Evolutionary conservation across 2,888 invertebrate genomes (phyloP), one percentile per base, ranked within the genome.

Genomic region (Amphipoea oculea): DNA sequence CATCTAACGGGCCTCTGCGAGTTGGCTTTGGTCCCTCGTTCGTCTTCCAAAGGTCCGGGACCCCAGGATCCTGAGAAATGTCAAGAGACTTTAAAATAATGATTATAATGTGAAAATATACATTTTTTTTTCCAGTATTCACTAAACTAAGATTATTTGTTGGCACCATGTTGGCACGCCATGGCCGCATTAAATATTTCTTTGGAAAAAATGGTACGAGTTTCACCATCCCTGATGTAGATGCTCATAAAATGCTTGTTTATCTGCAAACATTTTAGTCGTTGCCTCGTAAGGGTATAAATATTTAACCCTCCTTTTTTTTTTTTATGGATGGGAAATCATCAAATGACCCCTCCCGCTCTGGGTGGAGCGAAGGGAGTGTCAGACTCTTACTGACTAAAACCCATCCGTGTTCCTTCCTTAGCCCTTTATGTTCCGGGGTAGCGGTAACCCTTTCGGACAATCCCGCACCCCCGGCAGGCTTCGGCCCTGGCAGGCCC

Each of bases 231-330:
- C 3, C 23, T 57, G 7, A 23, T 57, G n/a, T 23, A 17, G 9
- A 62, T 4, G 29, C 4, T n/a, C 2, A 57, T 54, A 57, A 12
- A 5, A 42, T 23, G 40, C 20, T 51, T 54, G 3, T 57, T 63
- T 48, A 36, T 54, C 12, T 42, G 60, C 20, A 17, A 12, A 40
- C 2, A 20, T 79, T 62, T 67, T 6, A 20, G 48, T n/a, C 0
- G 4, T 57, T 48, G n/a, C 36, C 54, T 20, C 36, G 1, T 36
- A 70, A 65, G n/a, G 3, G 2, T 7, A 17, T 7, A 51, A 36
- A 54, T 42, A 79, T 60, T 29, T 40, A 77, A 63, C 67, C 48
- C 48, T 63, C 9, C 11, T 17, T n/a, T n/a, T n/a, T n/a, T n/a
- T n/a, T n/a, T n/a, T n/a, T n/a, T n/a, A n/a, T n/a, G n/a, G n/a